Base-by-base conservation (phyloP, 2,797 vertebrate species). In the Acanthurus lineatus region DNA sequence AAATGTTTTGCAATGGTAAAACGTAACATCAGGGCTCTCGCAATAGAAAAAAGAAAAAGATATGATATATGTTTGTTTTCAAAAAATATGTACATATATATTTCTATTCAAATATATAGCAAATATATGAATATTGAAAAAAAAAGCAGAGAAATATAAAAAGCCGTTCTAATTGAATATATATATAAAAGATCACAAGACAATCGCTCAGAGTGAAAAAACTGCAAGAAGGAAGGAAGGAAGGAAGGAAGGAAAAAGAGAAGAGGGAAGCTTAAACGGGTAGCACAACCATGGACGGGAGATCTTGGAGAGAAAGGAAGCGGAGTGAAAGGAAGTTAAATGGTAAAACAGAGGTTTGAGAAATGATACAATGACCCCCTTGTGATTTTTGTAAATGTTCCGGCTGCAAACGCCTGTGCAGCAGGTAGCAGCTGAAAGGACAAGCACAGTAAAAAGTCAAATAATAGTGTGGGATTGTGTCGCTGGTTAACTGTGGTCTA, bases 81-180 rank as follows among this genome's bases (percentile, higher is more conserved):
- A 95, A 95, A 95, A 35, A 92, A 91, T 95, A 94, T 95, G 93
- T 94, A 95, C 89, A 95, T 95, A 95, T 95, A 96, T 96, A 96
- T 96, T 96, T 96, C 93, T 96, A 96, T 95, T 93, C 92, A 96
- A 95, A 95, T 95, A 95, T 96, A 95, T 95, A 95, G 87, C 92
- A 92, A 95, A 95, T 95, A 95, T 96, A 95, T 95, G 93, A 92
- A 88, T 95, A 95, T 93, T 94, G 56, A 94, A 92, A 92, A 92
- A 92, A 92, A 93, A 92, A 94, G 93, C 91, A 95, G 93, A 95
- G 91, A 93, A 92, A 93, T 95, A 94, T 95, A 92, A 93, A 20
- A 92, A 95, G 91, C 93, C 83, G 92, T 93, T 95, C 90, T 93
- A 95, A 95, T 94, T 95, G 92, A 95, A 93, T 86, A 92, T 91